Conservation (phyloP, 1,140 invertebrate genomes). For the Andrena cerasifolii region DNA sequence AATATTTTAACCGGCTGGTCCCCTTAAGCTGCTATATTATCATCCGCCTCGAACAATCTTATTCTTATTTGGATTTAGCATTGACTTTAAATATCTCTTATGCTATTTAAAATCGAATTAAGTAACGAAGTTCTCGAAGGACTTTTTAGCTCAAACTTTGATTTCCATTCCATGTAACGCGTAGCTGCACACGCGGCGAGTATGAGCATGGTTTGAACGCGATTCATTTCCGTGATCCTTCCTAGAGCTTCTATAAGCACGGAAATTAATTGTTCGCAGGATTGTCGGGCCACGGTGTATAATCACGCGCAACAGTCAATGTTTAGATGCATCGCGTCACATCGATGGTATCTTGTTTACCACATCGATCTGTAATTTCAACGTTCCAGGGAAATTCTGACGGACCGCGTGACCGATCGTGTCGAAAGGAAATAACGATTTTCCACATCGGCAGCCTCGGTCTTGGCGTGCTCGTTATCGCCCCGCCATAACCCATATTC, state of each 20-base stretch:
- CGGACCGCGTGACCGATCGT: conserved; percentile 42
- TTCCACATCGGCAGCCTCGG: background rate
- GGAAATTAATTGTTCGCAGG: conserved; percentile 51
- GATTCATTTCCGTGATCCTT: background rate
- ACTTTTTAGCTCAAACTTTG: background rate
- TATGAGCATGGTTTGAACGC: background rate
- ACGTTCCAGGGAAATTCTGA: conserved; percentile 29
- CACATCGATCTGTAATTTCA: conserved; percentile 41
- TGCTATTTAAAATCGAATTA: no score
- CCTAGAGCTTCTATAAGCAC: background rate
- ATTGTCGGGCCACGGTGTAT: conserved; percentile 21
- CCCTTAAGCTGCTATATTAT: no score
- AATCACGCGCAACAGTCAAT: conserved; percentile 24
- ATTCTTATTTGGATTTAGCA: no score
- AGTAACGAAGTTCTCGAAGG: no score
- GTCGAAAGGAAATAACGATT: conserved; percentile 58
- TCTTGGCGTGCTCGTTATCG: conserved; percentile 9
- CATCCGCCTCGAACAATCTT: no score
- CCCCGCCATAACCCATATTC: conserved; percentile 24
- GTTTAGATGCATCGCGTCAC: conserved; percentile 44
- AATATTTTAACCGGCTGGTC: no score
- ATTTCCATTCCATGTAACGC: background rate
- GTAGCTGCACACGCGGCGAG: background rate
- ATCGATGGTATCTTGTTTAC: conserved; percentile 13
- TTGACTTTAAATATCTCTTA: no score